Conservation (phyloP, 2,797 vertebrate genomes). For the Amblyopsis hoosieri region DNA sequence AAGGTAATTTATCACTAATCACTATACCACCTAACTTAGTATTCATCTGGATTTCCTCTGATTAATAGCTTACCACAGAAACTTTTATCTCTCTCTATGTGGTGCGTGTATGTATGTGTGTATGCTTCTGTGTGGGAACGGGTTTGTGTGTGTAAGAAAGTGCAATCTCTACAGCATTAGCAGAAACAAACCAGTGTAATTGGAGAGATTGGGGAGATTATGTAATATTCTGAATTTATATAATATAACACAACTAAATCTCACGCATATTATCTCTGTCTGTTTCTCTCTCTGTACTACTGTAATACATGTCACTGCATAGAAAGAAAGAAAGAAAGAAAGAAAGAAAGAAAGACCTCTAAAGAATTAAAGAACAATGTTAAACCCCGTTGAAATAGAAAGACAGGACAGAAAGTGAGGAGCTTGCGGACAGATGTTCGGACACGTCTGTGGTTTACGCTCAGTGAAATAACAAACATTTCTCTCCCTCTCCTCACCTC, state of each 20-base stretch:
- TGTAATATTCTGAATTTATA: too few species aligned
- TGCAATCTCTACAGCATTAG: slow-evolving; percentile 46
- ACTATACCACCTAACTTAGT: slow-evolving; percentile 70
- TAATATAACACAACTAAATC: not conserved
- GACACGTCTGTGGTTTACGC: not conserved
- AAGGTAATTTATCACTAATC: slow-evolving; percentile 74
- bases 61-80: slow-evolving; percentile 72
- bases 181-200: slow-evolving; percentile 58
- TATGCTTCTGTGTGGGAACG: slow-evolving; percentile 25
- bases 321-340: not conserved
- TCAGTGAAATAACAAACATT: not conserved
- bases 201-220: slow-evolving; percentile 61
- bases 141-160: slow-evolving; percentile 25
- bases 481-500: not conserved
- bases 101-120: slow-evolving; percentile 14
- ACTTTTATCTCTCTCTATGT: slow-evolving; percentile 54
- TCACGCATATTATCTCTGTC: slow-evolving; percentile 27
- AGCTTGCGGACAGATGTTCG: not conserved
- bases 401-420: not conserved
- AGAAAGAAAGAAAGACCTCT: not conserved
- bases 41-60: slow-evolving; percentile 70
- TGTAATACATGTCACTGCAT: not conserved
- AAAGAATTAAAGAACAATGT: too few species aligned
- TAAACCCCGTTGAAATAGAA: not conserved
- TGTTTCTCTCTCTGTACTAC: slow-evolving; percentile 18